Evolutionary conservation across 2,888 invertebrate genomes (phyloP), one percentile per base, ranked within the genome.

Genomic region (Dichetophora obliterata): DNA sequence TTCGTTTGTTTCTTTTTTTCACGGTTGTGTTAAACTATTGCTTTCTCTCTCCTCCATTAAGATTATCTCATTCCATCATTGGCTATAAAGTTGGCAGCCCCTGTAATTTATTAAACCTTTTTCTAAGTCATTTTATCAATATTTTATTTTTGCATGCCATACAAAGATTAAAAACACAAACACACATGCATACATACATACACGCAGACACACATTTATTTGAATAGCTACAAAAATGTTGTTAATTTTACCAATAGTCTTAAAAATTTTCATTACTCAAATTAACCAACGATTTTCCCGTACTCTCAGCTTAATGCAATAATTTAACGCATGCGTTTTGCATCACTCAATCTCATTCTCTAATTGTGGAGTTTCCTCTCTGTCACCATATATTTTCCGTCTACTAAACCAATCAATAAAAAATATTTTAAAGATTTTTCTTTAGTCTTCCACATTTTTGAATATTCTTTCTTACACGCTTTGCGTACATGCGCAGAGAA

Each of bases 251-350:
- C 27, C 27, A 59, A 59, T 22, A 59, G 59, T 27, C 24, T 14
- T 27, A 59, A 59, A n/a, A 59, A 27, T 59, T 59, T 59, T 27
- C 43, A 27, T 27, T 16, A 27, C 27, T 27, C 6, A 59, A 16
- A 59, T 59, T 59, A 22, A 27, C 27, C 24, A 59, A 59, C 27
- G 59, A 59, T 59, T 59, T 59, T 59, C 27, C 3, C 43, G 24
- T 27, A 59, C 11, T 27, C 27, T 59, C 27, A 27, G 24, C 22
- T 3, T 2, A 27, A 27, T 24, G 16, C 24, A 27, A 59, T 24
- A 59, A 59, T 59, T 27, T 59, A 22, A 59, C 59, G 59, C 59
- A 59, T 59, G 59, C 59, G 59, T 59, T 9, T 19, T 27, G 27
- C 24, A 27, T 5, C 16, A 27, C 14, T 43, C 43, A 16, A 5